Base-by-base conservation (phyloP, 2,888 invertebrate species). In the Epistrophe grossulariae region DNA sequence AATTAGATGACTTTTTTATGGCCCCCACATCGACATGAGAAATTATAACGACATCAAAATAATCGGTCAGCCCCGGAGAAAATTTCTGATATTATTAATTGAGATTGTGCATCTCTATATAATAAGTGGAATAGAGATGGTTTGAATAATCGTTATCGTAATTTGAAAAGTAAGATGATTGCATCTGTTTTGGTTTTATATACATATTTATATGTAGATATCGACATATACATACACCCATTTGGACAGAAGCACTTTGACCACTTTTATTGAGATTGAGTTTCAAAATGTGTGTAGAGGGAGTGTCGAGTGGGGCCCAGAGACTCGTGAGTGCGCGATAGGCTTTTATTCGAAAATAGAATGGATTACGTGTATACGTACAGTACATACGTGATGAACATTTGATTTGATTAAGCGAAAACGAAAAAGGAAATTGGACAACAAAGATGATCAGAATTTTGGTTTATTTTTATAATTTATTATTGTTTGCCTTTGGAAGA, bases 11-110 rank as follows among this genome's bases (percentile, higher is more conserved):
- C 35, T 71, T 64, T 79, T 74, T 73, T 73, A 70, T 74, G 73
- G 55, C 55, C 62, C 73, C 79, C 50, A 50, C 48, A 70, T 79
- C 70, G 24, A 35, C 70, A 55, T 70, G 40, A 64, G 70, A 70
- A 43, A 71, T 64, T 43, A 48, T 57, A 35, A n/a, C n/a, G 45
- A 52, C 71, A 60, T 64, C 66, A 60, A 43, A 70, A 64, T 64
- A 45, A 74, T 84, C 70, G 70, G 48, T 62, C 40, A 62, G 31
- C 24, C 52, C 62, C 11, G 55, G 48, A 43, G 62, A 68, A 74
- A 73, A 74, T 79, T 62, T 84, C 64, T 66, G 43, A 74, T 64
- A 70, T 84, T 83, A 71, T 84, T 84, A 79, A 84, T 84, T 84
- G 74, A 79, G 74, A 84, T 79, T 84, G 84, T 70, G 73, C 70